A percentile compares a stretch with the other conserved stretches of the same genome.
Evolutionary conservation across 2,888 invertebrate species (phyloP).

Genomic region (Meghimatium bilineatum): DNA sequence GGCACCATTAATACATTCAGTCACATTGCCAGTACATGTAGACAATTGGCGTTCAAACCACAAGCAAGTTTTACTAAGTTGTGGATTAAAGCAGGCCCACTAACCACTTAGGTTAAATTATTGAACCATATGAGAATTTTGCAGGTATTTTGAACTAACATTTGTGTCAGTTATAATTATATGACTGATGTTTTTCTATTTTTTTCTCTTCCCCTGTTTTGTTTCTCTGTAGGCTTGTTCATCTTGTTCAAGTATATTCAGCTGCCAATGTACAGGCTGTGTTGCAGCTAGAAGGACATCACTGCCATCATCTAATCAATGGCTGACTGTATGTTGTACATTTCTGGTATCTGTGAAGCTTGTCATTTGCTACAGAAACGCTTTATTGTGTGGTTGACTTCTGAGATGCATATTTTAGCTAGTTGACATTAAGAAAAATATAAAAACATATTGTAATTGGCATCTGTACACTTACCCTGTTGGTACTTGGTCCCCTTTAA

Average conservation of each 20-base stretch:
- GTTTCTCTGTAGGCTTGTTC: conserved; percentile 40
- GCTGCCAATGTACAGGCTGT: conserved; percentile 15
- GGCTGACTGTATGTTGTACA: neutral
- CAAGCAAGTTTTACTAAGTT: no score
- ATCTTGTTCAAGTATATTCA: conserved; percentile 40
- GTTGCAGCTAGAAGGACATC: conserved; percentile 20
- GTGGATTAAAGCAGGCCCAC: no score
- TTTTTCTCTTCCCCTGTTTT: conserved; percentile 43
- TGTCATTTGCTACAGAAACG: neutral
- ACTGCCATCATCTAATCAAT: conserved; percentile 20
- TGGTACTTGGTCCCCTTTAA: no score
- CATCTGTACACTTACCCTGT: no score
- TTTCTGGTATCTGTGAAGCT: neutral
- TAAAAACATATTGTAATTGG: no score
- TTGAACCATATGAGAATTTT: neutral
- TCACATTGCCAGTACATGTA: no score
- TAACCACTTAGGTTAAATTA: no score
- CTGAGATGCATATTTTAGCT: neutral
- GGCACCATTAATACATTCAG: no score
- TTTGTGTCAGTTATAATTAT: neutral
- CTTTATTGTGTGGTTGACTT: neutral
- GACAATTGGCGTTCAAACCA: no score
- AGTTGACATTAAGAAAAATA: neutral
- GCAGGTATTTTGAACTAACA: conserved; percentile 32
- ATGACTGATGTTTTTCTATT: conserved; percentile 36